A percentile compares a stretch with the other conserved stretches of the same genome.
Conservation (phyloP, 2,888 invertebrate species). For the Hecatera dysodea region DNA sequence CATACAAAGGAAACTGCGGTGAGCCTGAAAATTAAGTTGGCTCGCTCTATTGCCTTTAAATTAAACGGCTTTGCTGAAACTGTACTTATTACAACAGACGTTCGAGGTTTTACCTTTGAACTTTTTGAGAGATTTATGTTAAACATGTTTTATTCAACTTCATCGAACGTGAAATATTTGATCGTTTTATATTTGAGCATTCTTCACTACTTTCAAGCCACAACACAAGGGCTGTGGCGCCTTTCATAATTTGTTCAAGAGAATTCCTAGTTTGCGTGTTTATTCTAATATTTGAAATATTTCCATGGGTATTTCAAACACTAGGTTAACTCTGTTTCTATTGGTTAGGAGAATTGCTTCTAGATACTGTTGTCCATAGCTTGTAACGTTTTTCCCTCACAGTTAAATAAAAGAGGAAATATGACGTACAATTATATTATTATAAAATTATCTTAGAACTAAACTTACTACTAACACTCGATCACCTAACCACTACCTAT, state of each 20-base stretch:
- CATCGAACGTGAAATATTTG: conserved; percentile 51
- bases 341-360: conserved; percentile 15
- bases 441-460: too few species aligned
- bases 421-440: too few species aligned
- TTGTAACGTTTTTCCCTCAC: too few species aligned
- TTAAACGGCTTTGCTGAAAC: conserved; percentile 79
- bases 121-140: conserved; percentile 66
- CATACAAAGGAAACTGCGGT: conserved; percentile 88
- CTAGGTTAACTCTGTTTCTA: neutral
- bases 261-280: conserved; percentile 5
- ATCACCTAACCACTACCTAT: too few species aligned
- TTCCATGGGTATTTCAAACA: neutral
- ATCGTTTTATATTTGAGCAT: conserved; percentile 42
- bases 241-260: conserved; percentile 30
- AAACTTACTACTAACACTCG: too few species aligned
- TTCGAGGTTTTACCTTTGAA: conserved; percentile 70
- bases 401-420: too few species aligned
- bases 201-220: conserved; percentile 45
- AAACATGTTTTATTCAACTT: conserved; percentile 58
- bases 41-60: conserved; percentile 88
- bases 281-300: neutral
- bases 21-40: conserved; percentile 89
- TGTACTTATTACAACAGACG: conserved; percentile 70
- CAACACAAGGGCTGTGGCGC: conserved; percentile 26
- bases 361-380: conserved; percentile 17